phyloP scores from a whole-genome alignment of 2,888 invertebrate genomes.

The Torymus texanus region DNA sequence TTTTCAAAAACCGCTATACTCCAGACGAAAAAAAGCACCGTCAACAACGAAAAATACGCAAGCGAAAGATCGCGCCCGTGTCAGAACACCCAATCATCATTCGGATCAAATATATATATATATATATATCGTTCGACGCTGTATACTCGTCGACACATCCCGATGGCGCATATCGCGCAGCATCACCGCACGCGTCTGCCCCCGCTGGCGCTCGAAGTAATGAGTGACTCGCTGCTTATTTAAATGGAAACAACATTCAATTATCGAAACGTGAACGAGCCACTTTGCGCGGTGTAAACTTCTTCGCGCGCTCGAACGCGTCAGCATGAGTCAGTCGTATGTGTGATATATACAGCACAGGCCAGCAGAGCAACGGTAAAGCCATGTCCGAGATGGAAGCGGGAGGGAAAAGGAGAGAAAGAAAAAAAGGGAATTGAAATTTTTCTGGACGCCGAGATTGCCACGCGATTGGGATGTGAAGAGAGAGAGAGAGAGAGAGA shows the following conservation, averaged over 20 bases:
- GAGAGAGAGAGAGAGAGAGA: no score
- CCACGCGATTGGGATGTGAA: neutral
- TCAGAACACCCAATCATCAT: no score
- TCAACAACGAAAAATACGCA: no score
- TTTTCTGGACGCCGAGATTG: neutral
- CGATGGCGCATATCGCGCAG: no score
- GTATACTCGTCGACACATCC: no score
- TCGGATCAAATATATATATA: no score
- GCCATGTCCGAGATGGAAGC: neutral
- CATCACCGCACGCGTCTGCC: constrained; percentile 56
- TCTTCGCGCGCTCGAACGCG: constrained; percentile 41
- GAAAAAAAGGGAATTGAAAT: constrained; percentile 2
- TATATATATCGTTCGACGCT: no score
- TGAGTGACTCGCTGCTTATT: constrained; percentile 54
- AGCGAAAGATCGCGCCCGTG: no score
- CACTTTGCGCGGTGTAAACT: constrained; percentile 53
- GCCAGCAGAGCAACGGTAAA: constrained; percentile 29
- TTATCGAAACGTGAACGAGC: constrained; percentile 54
- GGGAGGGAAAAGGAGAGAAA: neutral
- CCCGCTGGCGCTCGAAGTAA: constrained; percentile 13
- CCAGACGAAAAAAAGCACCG: no score
- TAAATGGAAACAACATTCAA: constrained; percentile 56
- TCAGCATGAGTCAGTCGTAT: constrained; percentile 45
- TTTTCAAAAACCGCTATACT: no score
- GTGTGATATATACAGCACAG: neutral